phyloP scores from a whole-genome alignment of 2,797 vertebrate species.

The Kryptolebias ocellatus region DNA sequence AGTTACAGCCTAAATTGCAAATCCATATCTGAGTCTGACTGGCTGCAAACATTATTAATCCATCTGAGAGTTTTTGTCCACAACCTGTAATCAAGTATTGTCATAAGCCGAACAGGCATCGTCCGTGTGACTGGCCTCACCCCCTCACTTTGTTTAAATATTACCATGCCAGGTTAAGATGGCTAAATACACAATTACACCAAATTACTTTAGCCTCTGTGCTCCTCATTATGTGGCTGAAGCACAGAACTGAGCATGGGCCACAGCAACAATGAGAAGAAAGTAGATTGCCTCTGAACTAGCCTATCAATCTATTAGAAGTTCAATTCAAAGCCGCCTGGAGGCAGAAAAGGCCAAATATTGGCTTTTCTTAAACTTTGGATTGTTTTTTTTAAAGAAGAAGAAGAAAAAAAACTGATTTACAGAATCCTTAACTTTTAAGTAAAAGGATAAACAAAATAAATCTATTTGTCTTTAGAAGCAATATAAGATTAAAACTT shows the following conservation, averaged over 20 bases:
- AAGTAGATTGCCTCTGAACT: constrained; percentile 32
- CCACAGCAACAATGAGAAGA: constrained; percentile 9
- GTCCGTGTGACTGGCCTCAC: constrained; percentile 62
- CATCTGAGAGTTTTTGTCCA: constrained; percentile 25
- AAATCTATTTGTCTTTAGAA: not conserved
- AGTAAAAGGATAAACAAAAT: not conserved
- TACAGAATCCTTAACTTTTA: constrained; percentile 2
- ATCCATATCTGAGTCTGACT: constrained; percentile 15
- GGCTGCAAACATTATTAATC: constrained; percentile 23
- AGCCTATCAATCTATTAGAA: constrained; percentile 37
- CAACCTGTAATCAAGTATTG: constrained; percentile 45
- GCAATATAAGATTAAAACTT: no score
- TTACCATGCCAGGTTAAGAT: constrained; percentile 74
- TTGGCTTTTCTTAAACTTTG: constrained; percentile 19
- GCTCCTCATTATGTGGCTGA: constrained; percentile 38
- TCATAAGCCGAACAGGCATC: constrained; percentile 53
- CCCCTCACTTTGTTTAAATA: constrained; percentile 70
- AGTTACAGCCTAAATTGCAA: constrained; percentile 24
- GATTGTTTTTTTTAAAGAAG: not conserved
- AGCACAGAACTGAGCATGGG: constrained; percentile 10
- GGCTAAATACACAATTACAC: constrained; percentile 74
- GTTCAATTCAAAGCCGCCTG: constrained; percentile 29
- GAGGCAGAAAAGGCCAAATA: constrained; percentile 9
- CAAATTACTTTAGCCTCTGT: constrained; percentile 58
- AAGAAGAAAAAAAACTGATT: not conserved